Conservation (phyloP, 2,113 vertebrate genomes). For the Phocoena phocoena region DNA sequence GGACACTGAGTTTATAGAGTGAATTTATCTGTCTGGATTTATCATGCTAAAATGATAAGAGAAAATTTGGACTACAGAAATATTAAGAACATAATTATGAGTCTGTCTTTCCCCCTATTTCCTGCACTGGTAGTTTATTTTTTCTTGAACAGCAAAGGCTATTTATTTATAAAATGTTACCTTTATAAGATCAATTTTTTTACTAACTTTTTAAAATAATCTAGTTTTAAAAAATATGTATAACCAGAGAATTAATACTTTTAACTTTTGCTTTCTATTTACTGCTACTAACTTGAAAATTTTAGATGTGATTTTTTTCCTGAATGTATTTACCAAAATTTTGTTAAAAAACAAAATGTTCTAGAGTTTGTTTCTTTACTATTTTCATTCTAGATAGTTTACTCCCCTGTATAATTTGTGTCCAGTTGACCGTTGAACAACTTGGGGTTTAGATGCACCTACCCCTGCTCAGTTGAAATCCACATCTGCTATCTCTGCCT, state of each 20-base stretch:
- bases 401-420: background rate
- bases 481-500: background rate
- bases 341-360: background rate
- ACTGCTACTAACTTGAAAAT: background rate
- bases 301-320: background rate
- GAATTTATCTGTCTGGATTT: background rate
- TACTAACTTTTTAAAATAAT: background rate
- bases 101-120: background rate
- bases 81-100: background rate
- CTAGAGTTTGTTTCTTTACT: background rate
- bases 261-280: background rate
- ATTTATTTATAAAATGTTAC: slow-evolving; percentile 7
- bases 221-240: background rate
- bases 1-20: background rate
- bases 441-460: background rate
- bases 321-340: background rate
- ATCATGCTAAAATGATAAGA: background rate
- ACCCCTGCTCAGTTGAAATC: background rate
- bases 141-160: background rate
- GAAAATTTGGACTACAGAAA: background rate
- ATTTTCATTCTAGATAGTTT: background rate
- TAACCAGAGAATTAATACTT: background rate
- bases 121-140: background rate
- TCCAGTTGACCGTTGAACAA: background rate
- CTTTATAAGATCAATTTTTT: background rate